Evolutionary conservation across 2,797 vertebrate genomes (phyloP).

Genomic region (Myripristis jacobus): DNA sequence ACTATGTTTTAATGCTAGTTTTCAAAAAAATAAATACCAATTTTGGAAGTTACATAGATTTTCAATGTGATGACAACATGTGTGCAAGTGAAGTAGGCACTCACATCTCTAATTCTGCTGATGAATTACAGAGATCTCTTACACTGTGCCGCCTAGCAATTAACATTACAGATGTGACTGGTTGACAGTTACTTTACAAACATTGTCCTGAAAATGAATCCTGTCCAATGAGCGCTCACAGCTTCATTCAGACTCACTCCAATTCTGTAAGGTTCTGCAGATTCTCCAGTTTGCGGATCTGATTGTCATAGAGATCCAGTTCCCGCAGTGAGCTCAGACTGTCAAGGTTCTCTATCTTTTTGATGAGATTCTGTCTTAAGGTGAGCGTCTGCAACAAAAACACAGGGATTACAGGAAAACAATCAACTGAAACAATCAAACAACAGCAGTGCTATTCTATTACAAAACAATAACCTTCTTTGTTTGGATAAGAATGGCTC

Average conservation of each 20-base stretch:
- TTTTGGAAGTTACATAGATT: too few relatives aligned
- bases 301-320: slow-evolving; percentile 98
- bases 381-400: slow-evolving; percentile 91
- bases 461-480: not conserved
- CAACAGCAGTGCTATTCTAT: not conserved
- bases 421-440: slow-evolving; percentile 7
- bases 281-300: slow-evolving; percentile 95
- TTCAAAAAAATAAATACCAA: too few relatives aligned
- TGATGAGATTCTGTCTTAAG: slow-evolving; percentile 96
- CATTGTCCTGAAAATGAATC: too few relatives aligned
- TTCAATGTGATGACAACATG: too few relatives aligned
- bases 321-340: slow-evolving; percentile 88
- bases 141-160: too few relatives aligned
- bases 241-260: slow-evolving; percentile 87
- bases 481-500: not conserved
- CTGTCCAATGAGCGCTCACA: not conserved
- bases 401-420: slow-evolving; percentile 36
- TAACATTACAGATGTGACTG: too few relatives aligned
- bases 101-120: too few relatives aligned
- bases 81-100: too few relatives aligned
- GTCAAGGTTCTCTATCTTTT: slow-evolving; percentile 95
- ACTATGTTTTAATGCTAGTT: too few relatives aligned
- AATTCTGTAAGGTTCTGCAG: slow-evolving; percentile 90
- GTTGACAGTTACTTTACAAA: too few relatives aligned
- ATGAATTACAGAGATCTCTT: too few relatives aligned